Base-by-base conservation (phyloP, 1,140 invertebrate species). In the Psix sp. region DNA sequence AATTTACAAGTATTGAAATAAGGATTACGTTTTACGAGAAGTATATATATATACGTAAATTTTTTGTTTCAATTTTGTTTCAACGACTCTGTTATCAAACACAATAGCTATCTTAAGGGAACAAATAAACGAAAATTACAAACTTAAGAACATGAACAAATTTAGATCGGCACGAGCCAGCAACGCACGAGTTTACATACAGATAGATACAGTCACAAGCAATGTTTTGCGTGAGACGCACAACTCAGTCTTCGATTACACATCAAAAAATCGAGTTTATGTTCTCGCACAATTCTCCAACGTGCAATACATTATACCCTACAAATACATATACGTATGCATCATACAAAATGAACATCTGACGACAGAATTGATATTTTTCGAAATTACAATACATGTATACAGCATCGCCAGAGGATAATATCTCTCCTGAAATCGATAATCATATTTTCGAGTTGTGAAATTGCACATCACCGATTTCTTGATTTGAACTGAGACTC, bases 131-230 rank as follows among this genome's bases (percentile, higher is more conserved):
- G 2, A 7, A n/a, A 10, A 29, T 29, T 29, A 29, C 26, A 7
- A 46, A 39, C 15, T 13, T 13, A 17, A 29, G 13, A 17, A 38
- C 26, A n/a, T 43, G 43, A 48, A 26, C 7, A 35, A 54, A 59
- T 52, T 20, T 36, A 31, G 38, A 51, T 71, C 45, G 38, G 42
- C 60, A 74, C 75, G 71, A 77, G 76, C 51, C 71, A 51, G 72
- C 76, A 71, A 70, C 24, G 36, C 40, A 74, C 29, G 38, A 74
- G 36, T 77, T 63, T 63, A 74, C 63, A 68, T 68, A 68, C 63
- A 70, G 52, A 59, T 63, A 74, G 57, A 68, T 68, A 68, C 63
- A 70, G 52, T 54, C 73, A 75, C 73, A 70, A 75, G 66, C 73
- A 54, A 59, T 70, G n/a, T 6, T 17, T 66, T 54, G 66, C 59